These are phyloP conservation scores for Agrilus cyanescens DNA, from an alignment of 2,888 invertebrate genomes.

Conservation along the genomic window DNA sequence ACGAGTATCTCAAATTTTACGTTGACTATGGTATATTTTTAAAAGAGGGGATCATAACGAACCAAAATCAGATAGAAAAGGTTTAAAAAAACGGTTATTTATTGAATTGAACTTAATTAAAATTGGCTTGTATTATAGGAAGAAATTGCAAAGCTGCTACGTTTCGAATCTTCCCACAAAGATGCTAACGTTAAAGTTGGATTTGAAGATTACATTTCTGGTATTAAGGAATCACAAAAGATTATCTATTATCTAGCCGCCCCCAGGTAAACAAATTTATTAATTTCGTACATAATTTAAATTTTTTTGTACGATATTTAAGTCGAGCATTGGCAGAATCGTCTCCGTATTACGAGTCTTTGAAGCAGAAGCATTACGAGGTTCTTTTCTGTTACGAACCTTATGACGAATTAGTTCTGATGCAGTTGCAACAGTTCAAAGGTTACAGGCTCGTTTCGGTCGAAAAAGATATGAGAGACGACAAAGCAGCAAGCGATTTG, in stretches of 20 bases:
- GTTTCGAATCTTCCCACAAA: constrained; percentile 83
- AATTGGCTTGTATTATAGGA: constrained; percentile 48
- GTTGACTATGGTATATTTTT: constrained; percentile 85
- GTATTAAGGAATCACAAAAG: constrained; percentile 65
- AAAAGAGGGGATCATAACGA: constrained; percentile 89
- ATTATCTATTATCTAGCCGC: constrained; percentile 89
- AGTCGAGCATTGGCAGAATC: constrained; percentile 86
- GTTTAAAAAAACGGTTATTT: constrained; percentile 35
- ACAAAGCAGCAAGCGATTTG: constrained; percentile 44
- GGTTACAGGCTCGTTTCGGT: constrained; percentile 69
- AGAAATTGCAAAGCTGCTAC: constrained; percentile 75
- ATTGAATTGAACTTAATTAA: neutral
- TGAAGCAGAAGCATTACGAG: constrained; percentile 78
- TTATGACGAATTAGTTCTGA: constrained; percentile 90
- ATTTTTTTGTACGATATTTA: constrained; percentile 20
- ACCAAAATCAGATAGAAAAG: constrained; percentile 67
- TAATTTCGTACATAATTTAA: neutral
- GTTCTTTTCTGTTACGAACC: constrained; percentile 93
- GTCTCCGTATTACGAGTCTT: constrained; percentile 89
- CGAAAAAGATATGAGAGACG: constrained; percentile 84
- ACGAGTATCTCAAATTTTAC: constrained; percentile 76
- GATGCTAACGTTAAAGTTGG: constrained; percentile 60
- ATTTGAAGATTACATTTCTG: constrained; percentile 62
- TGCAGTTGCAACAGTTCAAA: constrained; percentile 77
- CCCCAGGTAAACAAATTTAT: constrained; percentile 53